Evolutionary conservation across 1,140 invertebrate species (phyloP).

Genomic region (Doryteuthis pealeii): DNA sequence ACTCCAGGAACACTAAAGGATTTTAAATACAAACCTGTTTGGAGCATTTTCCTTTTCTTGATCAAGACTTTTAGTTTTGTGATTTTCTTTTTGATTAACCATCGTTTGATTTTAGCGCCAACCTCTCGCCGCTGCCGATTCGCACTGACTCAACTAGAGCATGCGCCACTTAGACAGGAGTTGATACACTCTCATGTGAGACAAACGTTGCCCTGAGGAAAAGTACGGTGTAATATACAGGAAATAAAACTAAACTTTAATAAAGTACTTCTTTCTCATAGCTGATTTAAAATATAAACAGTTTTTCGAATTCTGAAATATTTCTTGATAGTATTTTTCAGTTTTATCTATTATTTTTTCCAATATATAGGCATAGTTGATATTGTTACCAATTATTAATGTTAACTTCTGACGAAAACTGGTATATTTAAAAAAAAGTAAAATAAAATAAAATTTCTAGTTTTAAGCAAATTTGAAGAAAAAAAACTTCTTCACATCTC

Average conservation of each 20-base stretch:
- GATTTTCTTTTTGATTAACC: neutral
- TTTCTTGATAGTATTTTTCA: too few species aligned
- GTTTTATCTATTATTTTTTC: too few species aligned
- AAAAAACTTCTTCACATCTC: too few species aligned
- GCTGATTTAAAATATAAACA: too few species aligned
- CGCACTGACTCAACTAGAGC: neutral
- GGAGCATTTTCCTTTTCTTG: neutral
- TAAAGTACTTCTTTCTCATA: too few species aligned
- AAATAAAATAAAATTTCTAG: too few species aligned
- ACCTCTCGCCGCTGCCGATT: neutral
- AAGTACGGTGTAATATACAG: neutral
- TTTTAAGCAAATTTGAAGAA: too few species aligned
- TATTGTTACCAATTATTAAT: neutral
- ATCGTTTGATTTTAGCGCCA: constrained; percentile 2
- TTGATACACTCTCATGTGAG: neutral
- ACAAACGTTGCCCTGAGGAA: neutral
- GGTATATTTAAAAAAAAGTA: too few species aligned
- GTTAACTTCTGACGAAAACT: too few species aligned
- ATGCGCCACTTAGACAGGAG: neutral
- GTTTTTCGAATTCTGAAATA: too few species aligned
- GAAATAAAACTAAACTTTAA: neutral
- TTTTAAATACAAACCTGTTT: neutral
- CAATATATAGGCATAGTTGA: too few species aligned
- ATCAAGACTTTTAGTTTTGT: neutral
- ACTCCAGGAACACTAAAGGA: neutral